phyloP scores from a whole-genome alignment of 1,140 invertebrate species.

The Macrotrachela quadricornifera region DNA sequence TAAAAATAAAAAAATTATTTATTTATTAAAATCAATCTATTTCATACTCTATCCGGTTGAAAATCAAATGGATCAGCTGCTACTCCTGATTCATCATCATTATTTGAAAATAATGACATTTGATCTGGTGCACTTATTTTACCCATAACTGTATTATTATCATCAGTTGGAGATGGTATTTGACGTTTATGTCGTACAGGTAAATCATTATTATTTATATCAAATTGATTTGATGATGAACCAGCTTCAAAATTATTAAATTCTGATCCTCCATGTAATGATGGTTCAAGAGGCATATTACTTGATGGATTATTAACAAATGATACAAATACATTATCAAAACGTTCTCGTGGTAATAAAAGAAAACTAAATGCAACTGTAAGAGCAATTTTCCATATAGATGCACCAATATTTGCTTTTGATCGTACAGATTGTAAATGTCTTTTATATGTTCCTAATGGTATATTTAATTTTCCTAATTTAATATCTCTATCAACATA shows the following conservation, averaged over 20 bases:
- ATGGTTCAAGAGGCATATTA: background rate
- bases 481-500: conserved; percentile 20
- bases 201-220: too few species aligned
- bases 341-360: conserved; percentile 8
- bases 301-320: too few species aligned
- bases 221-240: background rate
- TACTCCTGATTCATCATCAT: too few species aligned
- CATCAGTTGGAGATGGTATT: too few species aligned
- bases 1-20: too few species aligned
- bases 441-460: conserved; percentile 12
- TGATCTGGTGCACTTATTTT: too few species aligned
- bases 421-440: conserved; percentile 17
- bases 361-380: conserved; percentile 13
- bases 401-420: conserved; percentile 18
- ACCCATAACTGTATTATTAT: too few species aligned
- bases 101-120: too few species aligned
- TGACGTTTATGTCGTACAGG: too few species aligned
- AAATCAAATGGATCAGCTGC: too few species aligned
- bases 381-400: conserved; percentile 21
- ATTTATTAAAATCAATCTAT: too few species aligned
- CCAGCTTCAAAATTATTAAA: background rate
- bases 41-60: too few species aligned
- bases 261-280: background rate
- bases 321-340: conserved; percentile 7
- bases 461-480: conserved; percentile 15